Evolutionary conservation across 1,140 invertebrate species (phyloP).

Genomic region (Neodiprion pinetum): DNA sequence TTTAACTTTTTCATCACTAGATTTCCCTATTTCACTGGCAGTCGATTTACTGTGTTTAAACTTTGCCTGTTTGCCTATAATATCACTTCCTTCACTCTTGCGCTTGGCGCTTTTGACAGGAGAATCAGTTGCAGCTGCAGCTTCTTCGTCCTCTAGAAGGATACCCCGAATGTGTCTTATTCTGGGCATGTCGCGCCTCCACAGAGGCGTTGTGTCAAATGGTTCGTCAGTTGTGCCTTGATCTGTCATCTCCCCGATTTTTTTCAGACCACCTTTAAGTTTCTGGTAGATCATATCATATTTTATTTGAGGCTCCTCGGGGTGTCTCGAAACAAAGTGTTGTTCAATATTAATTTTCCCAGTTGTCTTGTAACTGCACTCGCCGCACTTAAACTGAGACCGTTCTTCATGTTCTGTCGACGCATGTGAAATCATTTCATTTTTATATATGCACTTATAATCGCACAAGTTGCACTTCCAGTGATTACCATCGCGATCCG

Average conservation of each 20-base stretch:
- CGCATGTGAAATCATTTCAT: constrained; percentile 67
- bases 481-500: constrained; percentile 59
- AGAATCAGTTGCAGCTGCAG: constrained; percentile 34
- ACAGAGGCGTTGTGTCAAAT: constrained; percentile 68
- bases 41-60: constrained; percentile 33
- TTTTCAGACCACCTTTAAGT: constrained; percentile 46
- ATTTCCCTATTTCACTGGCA: constrained; percentile 35
- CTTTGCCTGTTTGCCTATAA: constrained; percentile 38
- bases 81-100: constrained; percentile 39
- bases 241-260: constrained; percentile 31
- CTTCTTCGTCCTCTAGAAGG: constrained; percentile 60
- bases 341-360: constrained; percentile 64
- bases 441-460: constrained; percentile 66
- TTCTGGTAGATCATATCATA: constrained; percentile 46
- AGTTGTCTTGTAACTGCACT: constrained; percentile 67
- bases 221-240: constrained; percentile 43
- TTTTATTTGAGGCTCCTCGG: constrained; percentile 46
- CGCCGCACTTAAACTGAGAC: constrained; percentile 71
- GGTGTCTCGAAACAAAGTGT: constrained; percentile 65
- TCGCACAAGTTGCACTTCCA: constrained; percentile 77
- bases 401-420: constrained; percentile 66
- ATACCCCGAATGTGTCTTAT: constrained; percentile 69
- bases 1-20: constrained; percentile 21
- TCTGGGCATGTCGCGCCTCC: constrained; percentile 64
- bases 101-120: constrained; percentile 40